phyloP scores from a whole-genome alignment of 2,113 vertebrate genomes.

The Xyrauchen texanus region DNA sequence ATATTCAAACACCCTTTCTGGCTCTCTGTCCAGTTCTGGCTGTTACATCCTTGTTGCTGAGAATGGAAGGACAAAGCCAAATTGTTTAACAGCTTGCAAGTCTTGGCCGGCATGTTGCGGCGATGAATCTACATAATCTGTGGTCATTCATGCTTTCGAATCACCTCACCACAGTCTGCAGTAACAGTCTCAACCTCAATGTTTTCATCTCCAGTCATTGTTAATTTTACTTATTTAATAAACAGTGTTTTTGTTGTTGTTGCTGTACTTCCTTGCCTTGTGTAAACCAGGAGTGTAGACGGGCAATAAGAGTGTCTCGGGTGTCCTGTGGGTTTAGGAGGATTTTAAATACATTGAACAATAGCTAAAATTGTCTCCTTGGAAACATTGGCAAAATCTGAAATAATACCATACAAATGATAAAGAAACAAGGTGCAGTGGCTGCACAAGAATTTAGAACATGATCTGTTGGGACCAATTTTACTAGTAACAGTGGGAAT shows the following conservation, averaged over 20 bases:
- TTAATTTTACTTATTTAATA: constrained; percentile 4
- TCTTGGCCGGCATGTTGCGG: constrained; percentile 46
- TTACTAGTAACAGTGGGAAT: constrained; percentile 11
- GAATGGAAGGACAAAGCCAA: constrained; percentile 54
- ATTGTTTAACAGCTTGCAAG: constrained; percentile 59
- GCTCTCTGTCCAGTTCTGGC: constrained; percentile 50
- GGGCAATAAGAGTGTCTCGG: constrained; percentile 1
- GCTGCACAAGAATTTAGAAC: constrained; percentile 4
- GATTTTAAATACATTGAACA: constrained; percentile 26
- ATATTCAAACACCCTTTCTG: constrained; percentile 58
- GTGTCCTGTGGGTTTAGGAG: not conserved
- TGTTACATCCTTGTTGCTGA: constrained; percentile 39
- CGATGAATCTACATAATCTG: constrained; percentile 30
- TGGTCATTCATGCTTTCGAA: constrained; percentile 35
- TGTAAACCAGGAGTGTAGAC: not conserved
- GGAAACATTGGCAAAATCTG: constrained; percentile 26
- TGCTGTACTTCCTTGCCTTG: not conserved
- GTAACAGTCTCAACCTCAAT: constrained; percentile 5
- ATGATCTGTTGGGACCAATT: constrained; percentile 25
- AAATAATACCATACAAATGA: constrained; percentile 20
- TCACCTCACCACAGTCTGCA: not conserved
- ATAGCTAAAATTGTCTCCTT: constrained; percentile 28
- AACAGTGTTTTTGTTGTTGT: not conserved
- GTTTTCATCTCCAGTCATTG: not conserved
- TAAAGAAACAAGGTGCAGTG: not conserved